These are phyloP conservation scores for Actenoides hombroni DNA, from an alignment of 2,113 vertebrate genomes.

Conservation along the genomic window DNA sequence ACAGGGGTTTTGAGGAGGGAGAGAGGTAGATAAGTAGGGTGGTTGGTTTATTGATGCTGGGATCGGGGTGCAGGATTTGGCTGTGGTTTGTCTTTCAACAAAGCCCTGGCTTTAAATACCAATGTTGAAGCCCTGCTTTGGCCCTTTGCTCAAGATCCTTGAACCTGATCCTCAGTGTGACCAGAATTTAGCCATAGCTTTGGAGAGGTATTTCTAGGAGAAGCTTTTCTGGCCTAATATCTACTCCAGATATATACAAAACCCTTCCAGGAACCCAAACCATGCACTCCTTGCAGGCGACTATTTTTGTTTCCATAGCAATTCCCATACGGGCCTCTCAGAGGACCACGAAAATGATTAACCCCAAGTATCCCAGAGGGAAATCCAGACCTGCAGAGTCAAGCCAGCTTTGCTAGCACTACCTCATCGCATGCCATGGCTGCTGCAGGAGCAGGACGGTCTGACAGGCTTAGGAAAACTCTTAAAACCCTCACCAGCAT, in stretches of 20 bases:
- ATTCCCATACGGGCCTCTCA: fast-evolving
- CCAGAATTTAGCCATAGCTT: neutral
- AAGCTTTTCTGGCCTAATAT: neutral
- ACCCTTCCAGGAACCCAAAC: neutral
- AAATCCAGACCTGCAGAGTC: neutral
- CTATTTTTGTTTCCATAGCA: neutral
- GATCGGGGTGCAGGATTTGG: neutral
- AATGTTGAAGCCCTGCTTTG: neutral
- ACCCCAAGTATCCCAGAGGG: neutral
- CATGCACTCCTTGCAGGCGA: neutral
- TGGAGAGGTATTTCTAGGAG: neutral
- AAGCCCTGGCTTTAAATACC: neutral
- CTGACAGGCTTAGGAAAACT: neutral
- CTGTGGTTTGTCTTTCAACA: neutral
- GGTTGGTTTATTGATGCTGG: neutral
- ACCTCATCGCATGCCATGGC: neutral
- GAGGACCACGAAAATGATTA: neutral
- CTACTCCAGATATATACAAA: neutral
- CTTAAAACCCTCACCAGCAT: neutral
- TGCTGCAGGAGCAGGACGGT: neutral
- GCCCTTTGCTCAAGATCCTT: neutral
- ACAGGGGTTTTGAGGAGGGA: neutral
- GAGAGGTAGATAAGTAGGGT: neutral
- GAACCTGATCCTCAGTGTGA: fast-evolving
- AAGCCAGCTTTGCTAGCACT: neutral